Base-by-base conservation (phyloP, 2,113 vertebrate species). In the Spilogale gracilis region DNA sequence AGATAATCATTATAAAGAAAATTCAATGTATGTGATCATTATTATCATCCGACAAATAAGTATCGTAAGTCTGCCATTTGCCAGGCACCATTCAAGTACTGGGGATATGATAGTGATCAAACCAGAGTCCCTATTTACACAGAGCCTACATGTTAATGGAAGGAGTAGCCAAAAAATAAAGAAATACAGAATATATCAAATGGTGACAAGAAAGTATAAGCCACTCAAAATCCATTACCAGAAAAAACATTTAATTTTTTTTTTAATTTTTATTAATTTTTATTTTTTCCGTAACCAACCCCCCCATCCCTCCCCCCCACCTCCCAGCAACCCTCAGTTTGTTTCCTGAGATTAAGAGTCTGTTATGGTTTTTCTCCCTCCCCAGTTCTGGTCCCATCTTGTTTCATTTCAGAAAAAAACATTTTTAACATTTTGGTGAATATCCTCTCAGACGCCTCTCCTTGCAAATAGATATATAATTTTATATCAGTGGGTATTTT, bases 31-130 rank as follows among this genome's bases (percentile, higher is more conserved):
- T 54, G 38, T 63, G 61, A 63, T 52, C 21, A 50, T 32, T 73
- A 74, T 81, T 92, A 81, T 8, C 27, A 86, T 69, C 69, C 38
- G 56, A 86, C 61, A 97, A 76, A 81, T 86, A 60, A 76, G 58
- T 96, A 60, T 90, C 76, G 45, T 79, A 23, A 65, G 13, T 45
- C 54, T 84, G 60, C 67, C 58, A 18, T 45, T 81, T 67, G 38
- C 38, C 43, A 81, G 76, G 63, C 32, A 73, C 10, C 25, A 9
- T 86, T 93, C 23, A 91, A 86, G 50, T 52, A 21, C 38, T 69
- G 73, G 32, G 21, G 45, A 21, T 82, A 67, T 1, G 50, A 32
- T 0, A 96, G 6, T 60, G 50, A 54, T 50, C 18, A 61, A 74
- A 32, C 79, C 25, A 25, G 56, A 76, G 23, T 48, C 52, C 38